Evolutionary conservation across 2,888 invertebrate genomes (phyloP).

Genomic region (Thecophora atra): DNA sequence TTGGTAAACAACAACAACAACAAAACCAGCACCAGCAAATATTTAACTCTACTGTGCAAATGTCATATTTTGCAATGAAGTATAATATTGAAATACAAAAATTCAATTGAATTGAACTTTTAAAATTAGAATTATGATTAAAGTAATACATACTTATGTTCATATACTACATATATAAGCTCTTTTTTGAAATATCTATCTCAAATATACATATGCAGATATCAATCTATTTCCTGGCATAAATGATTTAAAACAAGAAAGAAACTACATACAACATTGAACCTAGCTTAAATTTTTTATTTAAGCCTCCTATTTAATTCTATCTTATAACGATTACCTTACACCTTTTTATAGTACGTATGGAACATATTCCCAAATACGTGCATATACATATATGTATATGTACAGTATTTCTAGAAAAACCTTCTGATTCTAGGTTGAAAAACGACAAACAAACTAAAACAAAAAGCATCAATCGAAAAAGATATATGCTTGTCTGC

Average conservation of each 20-base stretch:
- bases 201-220: not conserved
- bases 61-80: not conserved
- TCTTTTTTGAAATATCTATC: not conserved
- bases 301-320: not conserved
- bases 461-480: too few species aligned
- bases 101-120: slow-evolving; percentile 6
- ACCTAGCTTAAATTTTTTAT: not conserved
- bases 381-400: not conserved
- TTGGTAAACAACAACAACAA: not conserved
- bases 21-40: too few species aligned
- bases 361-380: not conserved
- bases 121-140: not conserved
- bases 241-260: not conserved
- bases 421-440: too few species aligned
- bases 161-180: slow-evolving; percentile 10
- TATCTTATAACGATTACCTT: not conserved
- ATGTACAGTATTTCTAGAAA: not conserved
- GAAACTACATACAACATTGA: not conserved
- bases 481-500: too few species aligned
- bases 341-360: not conserved
- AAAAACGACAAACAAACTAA: too few species aligned
- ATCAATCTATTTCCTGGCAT: not conserved
- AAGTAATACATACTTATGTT: not conserved
- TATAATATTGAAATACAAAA: not conserved
- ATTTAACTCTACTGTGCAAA: too few species aligned